Evolutionary conservation across 2,113 vertebrate genomes (phyloP).

Genomic region (Cheirogaleus medius): DNA sequence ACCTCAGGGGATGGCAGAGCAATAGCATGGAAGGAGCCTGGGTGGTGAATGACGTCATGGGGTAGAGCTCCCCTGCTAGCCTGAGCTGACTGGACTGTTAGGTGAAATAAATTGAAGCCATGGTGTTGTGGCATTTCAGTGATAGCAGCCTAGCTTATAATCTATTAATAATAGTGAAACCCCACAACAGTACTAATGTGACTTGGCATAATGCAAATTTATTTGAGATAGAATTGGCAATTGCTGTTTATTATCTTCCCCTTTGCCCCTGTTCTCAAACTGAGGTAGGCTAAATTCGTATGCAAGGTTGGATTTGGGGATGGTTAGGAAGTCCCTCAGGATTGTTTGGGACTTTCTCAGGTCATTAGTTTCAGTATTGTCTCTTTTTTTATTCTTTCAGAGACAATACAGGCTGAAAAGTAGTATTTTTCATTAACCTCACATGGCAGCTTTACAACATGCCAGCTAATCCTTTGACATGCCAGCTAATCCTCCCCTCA

Average conservation of each 20-base stretch:
- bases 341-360: neutral
- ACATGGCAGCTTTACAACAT: neutral
- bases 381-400: neutral
- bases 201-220: neutral
- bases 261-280: neutral
- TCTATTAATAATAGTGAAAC: neutral
- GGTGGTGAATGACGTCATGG: neutral
- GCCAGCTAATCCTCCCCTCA: neutral
- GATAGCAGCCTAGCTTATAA: neutral
- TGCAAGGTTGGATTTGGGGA: neutral
- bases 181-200: neutral
- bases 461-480: neutral
- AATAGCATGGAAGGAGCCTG: fast-evolving
- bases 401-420: neutral
- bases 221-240: neutral
- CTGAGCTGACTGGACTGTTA: neutral
- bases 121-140: neutral
- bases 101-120: neutral
- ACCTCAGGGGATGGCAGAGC: neutral
- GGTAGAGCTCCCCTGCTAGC: neutral
- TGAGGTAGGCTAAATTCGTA: neutral
- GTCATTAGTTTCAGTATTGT: neutral
- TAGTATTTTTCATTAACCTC: neutral
- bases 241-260: neutral
- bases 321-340: neutral